These are phyloP conservation scores for Diachasma alloeum DNA, from an alignment of 1,140 invertebrate species.

Conservation along the genomic window DNA sequence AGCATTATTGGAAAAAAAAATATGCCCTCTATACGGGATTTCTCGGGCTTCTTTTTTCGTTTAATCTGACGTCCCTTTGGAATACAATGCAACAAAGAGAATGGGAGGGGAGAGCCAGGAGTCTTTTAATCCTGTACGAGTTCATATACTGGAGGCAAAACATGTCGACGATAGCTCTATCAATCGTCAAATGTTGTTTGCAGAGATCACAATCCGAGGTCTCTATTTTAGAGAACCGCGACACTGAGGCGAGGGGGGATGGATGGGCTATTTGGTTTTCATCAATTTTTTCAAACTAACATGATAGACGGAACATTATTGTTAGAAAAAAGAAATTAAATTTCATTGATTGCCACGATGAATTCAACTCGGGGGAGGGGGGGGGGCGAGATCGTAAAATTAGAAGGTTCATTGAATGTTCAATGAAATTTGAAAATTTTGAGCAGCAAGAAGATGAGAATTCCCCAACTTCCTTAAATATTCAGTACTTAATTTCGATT, in stretches of 20 bases:
- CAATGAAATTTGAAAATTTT: too few species aligned
- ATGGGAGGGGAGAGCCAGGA: neutral
- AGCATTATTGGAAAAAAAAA: neutral
- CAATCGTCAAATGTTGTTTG: neutral
- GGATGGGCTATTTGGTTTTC: neutral
- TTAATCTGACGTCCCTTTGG: neutral
- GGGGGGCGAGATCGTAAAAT: too few species aligned
- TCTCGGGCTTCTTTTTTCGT: neutral
- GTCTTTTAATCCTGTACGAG: neutral
- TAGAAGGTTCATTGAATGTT: too few species aligned
- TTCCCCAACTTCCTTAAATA: too few species aligned
- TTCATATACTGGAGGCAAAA: neutral
- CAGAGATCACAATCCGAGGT: neutral
- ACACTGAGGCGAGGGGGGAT: neutral
- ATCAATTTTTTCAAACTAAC: neutral
- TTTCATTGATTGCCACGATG: too few species aligned
- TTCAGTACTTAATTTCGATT: too few species aligned
- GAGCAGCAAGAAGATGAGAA: too few species aligned
- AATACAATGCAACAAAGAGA: constrained; percentile 8
- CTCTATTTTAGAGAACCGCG: neutral
- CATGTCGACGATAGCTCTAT: neutral
- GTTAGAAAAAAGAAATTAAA: neutral
- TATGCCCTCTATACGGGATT: neutral
- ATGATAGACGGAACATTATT: neutral
- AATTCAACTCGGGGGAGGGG: too few species aligned